Percentiles rank a stretch among this genome's conserved stretches.
Conservation (phyloP, 2,797 vertebrate species). For the Pachyuromys duprasi region DNA sequence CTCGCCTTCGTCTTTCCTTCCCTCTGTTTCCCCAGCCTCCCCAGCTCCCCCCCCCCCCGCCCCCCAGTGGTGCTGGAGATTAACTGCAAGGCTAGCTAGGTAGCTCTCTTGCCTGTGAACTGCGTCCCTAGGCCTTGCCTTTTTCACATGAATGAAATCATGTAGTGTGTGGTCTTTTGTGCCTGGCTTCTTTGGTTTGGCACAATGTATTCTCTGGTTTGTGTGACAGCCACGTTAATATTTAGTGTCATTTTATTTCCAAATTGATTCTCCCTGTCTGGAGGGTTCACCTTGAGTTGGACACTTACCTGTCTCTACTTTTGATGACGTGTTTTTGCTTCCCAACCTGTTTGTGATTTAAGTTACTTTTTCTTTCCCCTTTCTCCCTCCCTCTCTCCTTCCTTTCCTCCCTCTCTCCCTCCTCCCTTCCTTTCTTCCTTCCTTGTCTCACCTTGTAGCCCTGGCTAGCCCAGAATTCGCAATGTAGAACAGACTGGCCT, state of each 20-base stretch:
- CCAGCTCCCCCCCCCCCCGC: not conserved
- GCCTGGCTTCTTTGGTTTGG: not conserved
- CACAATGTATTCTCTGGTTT: slow-evolving; percentile 15
- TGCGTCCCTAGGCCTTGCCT: too few species aligned
- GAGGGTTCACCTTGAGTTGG: not conserved
- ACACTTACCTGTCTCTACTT: slow-evolving; percentile 18
- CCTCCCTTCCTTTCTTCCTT: not conserved
- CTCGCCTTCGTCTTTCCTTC: not conserved
- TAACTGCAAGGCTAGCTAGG: not conserved
- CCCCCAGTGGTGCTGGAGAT: not conserved
- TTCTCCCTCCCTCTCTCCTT: not conserved
- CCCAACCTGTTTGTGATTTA: not conserved
- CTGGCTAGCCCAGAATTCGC: not conserved
- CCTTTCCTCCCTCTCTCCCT: not conserved
- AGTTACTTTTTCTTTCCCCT: not conserved
- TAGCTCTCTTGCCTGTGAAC: not conserved
- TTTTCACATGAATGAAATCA: slow-evolving; percentile 6
- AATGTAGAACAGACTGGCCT: not conserved
- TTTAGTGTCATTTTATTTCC: slow-evolving; percentile 23
- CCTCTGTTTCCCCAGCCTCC: not conserved
- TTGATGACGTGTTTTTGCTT: slow-evolving; percentile 3
- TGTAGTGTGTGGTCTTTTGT: not conserved
- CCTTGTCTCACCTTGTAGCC: not conserved
- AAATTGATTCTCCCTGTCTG: slow-evolving; percentile 28
- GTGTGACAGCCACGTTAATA: not conserved